These are phyloP conservation scores for Rhagonycha fulva DNA, from an alignment of 2,888 invertebrate species.

Conservation along the genomic window DNA sequence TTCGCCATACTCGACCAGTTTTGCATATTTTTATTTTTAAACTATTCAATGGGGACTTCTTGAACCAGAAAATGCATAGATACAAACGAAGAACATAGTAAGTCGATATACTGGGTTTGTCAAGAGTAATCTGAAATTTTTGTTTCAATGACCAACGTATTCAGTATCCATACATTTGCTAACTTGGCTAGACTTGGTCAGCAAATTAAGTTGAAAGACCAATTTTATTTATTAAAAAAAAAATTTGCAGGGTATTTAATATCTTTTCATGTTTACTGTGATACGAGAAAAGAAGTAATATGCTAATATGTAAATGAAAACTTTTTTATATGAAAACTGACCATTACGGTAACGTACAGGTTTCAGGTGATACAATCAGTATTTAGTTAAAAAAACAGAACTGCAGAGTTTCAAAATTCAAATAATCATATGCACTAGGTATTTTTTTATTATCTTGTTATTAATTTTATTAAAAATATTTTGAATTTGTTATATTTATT, in stretches of 20 bases:
- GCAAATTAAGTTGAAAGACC: background rate
- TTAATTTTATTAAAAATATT: background rate
- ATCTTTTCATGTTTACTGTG: background rate
- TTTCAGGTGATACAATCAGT: background rate
- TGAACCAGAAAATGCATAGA: background rate
- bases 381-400: background rate
- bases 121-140: background rate
- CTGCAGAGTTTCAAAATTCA: background rate
- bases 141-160: background rate
- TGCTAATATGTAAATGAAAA: background rate
- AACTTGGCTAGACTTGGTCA: background rate
- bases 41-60: background rate
- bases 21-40: background rate
- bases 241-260: background rate
- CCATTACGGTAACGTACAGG: background rate
- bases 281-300: background rate
- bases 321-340: background rate
- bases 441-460: background rate
- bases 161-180: too few relatives aligned
- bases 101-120: background rate
- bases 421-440: background rate
- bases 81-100: background rate
- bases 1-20: background rate
- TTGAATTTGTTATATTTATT: background rate
- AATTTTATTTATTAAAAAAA: background rate